Percentiles rank a stretch among this genome's conserved stretches.
Evolutionary conservation across 2,113 vertebrate genomes (phyloP).

Genomic region (Chaetodon trifascialis): DNA sequence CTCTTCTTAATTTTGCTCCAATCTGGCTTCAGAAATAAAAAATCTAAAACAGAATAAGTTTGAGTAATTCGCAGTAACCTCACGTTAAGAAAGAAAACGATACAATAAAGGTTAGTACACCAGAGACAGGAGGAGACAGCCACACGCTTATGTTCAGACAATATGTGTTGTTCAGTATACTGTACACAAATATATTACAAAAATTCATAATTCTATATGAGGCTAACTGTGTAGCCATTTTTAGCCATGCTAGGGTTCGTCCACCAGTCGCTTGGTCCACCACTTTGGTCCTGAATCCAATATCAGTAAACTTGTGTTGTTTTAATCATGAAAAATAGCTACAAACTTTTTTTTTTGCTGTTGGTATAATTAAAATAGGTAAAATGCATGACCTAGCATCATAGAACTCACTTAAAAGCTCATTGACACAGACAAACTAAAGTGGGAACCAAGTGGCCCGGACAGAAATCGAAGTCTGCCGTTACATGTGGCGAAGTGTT

Average conservation of each 20-base stretch:
- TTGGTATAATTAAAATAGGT: not conserved
- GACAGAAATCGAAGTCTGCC: constrained; percentile 39
- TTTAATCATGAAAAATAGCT: not conserved
- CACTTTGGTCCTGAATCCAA: not conserved
- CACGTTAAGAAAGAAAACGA: not conserved
- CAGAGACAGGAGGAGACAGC: constrained; percentile 21
- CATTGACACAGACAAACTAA: constrained; percentile 19
- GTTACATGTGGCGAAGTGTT: constrained; percentile 43
- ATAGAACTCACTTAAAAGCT: not conserved
- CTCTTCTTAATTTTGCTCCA: not conserved
- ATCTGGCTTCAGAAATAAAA: not conserved
- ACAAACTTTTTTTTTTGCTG: not conserved
- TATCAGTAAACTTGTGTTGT: not conserved
- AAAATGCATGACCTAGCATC: not conserved
- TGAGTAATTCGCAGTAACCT: not conserved
- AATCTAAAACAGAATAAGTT: not conserved
- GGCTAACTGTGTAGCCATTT: not conserved
- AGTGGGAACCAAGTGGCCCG: constrained; percentile 22
- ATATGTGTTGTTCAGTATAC: not conserved
- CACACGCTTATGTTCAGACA: not conserved
- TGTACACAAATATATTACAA: not conserved
- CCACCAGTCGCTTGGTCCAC: too few relatives aligned
- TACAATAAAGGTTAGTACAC: constrained; percentile 18
- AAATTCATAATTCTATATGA: not conserved
- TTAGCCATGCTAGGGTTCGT: not conserved